Conservation (phyloP, 2,113 vertebrate genomes). For the Poeciliopsis retropinna region DNA sequence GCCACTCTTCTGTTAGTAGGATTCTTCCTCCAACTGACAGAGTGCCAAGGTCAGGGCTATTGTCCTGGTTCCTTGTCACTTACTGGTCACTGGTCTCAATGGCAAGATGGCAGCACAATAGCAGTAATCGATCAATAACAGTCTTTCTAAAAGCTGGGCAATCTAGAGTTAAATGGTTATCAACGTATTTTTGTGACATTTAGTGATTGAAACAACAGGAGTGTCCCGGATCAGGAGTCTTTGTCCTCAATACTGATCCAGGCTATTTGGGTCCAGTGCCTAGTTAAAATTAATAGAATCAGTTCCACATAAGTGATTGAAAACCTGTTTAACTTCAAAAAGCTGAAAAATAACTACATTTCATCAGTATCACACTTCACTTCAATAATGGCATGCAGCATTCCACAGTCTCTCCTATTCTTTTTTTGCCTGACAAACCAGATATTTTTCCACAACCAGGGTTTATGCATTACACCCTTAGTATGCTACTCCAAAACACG, state of each 20-base stretch:
- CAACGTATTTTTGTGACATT: constrained; percentile 13
- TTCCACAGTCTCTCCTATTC: not conserved
- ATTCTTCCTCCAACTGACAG: constrained; percentile 52
- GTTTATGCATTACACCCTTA: not conserved
- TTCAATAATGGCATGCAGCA: not conserved
- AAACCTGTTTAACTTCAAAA: not conserved
- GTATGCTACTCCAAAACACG: not conserved
- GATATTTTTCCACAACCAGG: not conserved
- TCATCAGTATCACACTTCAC: not conserved
- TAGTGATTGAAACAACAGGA: constrained; percentile 1
- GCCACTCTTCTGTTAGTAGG: constrained; percentile 35
- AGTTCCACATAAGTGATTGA: not conserved
- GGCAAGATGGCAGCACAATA: constrained; percentile 46
- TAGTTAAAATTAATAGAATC: not conserved
- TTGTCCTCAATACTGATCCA: not conserved
- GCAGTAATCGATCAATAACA: constrained; percentile 48
- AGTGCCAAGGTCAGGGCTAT: constrained; percentile 64
- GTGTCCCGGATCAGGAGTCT: not conserved
- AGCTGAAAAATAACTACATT: not conserved
- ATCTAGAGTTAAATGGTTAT: constrained; percentile 23
- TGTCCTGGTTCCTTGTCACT: constrained; percentile 60
- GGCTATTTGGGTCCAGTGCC: no score
- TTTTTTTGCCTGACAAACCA: not conserved
- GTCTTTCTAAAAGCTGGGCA: constrained; percentile 47
- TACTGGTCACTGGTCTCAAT: constrained; percentile 53